Conservation (phyloP, 1,140 invertebrate genomes). For the Philotrypesis tridentata region DNA sequence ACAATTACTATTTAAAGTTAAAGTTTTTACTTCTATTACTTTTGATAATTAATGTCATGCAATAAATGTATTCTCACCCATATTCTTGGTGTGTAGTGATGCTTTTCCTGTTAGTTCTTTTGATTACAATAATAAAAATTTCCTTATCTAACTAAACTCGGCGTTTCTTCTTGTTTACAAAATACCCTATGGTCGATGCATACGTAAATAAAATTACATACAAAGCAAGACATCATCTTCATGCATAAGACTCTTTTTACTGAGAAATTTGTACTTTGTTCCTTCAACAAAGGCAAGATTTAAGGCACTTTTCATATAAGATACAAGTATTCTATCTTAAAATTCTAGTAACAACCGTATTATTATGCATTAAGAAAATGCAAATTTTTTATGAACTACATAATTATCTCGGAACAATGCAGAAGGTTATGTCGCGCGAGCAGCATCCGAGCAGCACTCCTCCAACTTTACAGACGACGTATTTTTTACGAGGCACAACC, state of each 20-base stretch:
- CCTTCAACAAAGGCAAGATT: neutral
- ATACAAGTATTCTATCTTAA: neutral
- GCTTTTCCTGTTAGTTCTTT: neutral
- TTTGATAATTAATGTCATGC: too few species aligned
- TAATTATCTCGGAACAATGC: conserved; percentile 1
- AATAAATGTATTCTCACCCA: conserved; percentile 38
- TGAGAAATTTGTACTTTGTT: conserved; percentile 10
- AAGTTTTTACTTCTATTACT: neutral
- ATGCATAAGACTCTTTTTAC: neutral
- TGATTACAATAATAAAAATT: neutral
- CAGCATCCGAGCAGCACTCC: conserved; percentile 22
- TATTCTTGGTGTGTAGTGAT: conserved; percentile 26
- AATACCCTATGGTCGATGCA: neutral
- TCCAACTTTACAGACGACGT: neutral
- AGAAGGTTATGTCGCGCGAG: conserved; percentile 32
- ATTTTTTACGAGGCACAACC: conserved; percentile 16
- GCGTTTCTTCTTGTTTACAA: neutral
- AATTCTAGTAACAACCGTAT: neutral
- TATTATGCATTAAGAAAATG: neutral
- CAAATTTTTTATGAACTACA: neutral
- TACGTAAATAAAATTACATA: conserved; percentile 31
- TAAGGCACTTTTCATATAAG: neutral
- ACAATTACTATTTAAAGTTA: neutral
- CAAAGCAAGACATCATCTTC: conserved; percentile 24
- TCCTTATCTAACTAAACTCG: neutral